These are phyloP conservation scores for Proisotoma minuta DNA, from an alignment of 2,888 invertebrate genomes.

Conservation along the genomic window DNA sequence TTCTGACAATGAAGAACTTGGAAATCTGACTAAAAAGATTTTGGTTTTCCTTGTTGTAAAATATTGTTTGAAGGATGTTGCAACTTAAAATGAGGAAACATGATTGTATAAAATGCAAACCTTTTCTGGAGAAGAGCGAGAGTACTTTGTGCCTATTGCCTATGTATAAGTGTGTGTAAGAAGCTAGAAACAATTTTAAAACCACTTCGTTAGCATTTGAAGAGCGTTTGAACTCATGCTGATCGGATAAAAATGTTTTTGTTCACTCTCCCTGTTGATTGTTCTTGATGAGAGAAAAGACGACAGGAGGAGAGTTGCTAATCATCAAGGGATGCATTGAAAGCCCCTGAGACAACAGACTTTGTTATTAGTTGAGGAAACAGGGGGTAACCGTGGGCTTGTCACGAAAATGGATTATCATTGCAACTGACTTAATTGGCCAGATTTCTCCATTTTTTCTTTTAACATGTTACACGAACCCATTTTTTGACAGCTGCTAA, in stretches of 20 bases:
- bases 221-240: conserved; percentile 12
- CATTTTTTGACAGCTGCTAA: conserved; percentile 9
- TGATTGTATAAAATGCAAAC: too few species aligned
- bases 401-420: conserved; percentile 18
- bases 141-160: too few species aligned
- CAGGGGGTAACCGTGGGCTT: conserved; percentile 15
- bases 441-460: neutral
- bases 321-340: conserved; percentile 15
- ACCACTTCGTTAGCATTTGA: conserved; percentile 15
- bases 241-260: conserved; percentile 16
- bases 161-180: conserved; percentile 2
- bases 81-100: too few species aligned
- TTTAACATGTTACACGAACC: neutral
- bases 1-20: too few species aligned
- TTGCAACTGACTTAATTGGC: conserved; percentile 17
- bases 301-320: conserved; percentile 11
- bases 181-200: conserved; percentile 17
- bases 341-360: neutral
- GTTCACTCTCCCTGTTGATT: conserved; percentile 6
- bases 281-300: conserved; percentile 15
- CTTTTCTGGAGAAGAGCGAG: too few species aligned
- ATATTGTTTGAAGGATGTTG: too few species aligned
- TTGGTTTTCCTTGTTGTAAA: too few species aligned
- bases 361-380: conserved; percentile 11
- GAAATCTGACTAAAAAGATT: too few species aligned